Conservation (phyloP, 2,888 invertebrate species). For the Chrysolina haemoptera region DNA sequence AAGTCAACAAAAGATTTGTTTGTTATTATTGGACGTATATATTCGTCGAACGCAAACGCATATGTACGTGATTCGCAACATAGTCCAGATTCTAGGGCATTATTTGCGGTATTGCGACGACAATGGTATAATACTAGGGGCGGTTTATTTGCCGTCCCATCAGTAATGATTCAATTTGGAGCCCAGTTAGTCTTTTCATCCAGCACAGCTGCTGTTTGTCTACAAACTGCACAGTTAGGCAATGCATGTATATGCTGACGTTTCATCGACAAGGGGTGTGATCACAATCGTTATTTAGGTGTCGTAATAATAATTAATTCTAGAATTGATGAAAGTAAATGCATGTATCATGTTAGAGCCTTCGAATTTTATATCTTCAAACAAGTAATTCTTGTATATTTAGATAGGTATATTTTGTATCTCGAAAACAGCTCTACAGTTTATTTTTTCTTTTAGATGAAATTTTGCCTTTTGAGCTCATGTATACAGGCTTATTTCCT, state of each 20-base stretch:
- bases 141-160: conserved; percentile 68
- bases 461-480: too few species aligned
- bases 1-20: conserved; percentile 44
- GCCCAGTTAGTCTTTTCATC: conserved; percentile 67
- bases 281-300: background rate
- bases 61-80: conserved; percentile 55
- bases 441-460: too few species aligned
- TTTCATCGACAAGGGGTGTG: background rate
- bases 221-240: conserved; percentile 45
- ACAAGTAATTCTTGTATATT: too few species aligned
- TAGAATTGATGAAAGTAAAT: conserved; percentile 39
- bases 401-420: too few species aligned
- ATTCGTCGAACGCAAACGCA: conserved; percentile 52
- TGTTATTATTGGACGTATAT: conserved; percentile 50
- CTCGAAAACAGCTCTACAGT: too few species aligned
- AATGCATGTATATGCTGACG: background rate
- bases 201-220: conserved; percentile 67
- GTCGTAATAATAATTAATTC: conserved; percentile 51
- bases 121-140: conserved; percentile 66
- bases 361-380: too few species aligned
- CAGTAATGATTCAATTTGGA: conserved; percentile 71
- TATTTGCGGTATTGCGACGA: conserved; percentile 62
- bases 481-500: too few species aligned
- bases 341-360: too few species aligned
- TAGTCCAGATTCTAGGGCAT: conserved; percentile 51